Percentiles rank a stretch among this genome's conserved stretches.
Conservation (phyloP, 2,113 vertebrate genomes). For the Phalacrocorax aristotelis region DNA sequence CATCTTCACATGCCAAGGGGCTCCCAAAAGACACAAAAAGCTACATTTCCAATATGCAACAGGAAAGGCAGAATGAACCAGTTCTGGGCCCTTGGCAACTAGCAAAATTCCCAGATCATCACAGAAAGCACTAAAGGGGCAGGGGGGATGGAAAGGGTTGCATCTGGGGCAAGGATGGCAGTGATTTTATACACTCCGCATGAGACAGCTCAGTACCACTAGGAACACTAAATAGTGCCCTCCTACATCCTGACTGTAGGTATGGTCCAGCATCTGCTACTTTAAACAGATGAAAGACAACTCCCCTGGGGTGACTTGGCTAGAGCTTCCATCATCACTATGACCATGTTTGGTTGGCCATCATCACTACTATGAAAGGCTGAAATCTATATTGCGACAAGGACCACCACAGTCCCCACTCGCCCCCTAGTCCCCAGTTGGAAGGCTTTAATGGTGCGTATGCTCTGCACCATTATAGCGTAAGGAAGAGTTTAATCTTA, state of each 20-base stretch:
- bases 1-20: neutral
- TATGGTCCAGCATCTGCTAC: neutral
- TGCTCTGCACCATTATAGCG: rapidly evolving
- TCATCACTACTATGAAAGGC: neutral
- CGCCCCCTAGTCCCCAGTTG: neutral
- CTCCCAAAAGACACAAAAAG: neutral
- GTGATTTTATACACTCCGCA: neutral
- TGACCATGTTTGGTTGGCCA: neutral
- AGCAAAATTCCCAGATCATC: neutral
- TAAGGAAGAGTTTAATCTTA: neutral
- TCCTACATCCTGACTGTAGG: neutral
- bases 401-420: neutral
- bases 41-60: neutral
- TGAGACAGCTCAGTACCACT: neutral
- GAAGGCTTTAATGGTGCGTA: neutral
- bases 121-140: neutral
- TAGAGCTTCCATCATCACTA: neutral
- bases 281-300: neutral
- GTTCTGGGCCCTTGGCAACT: neutral
- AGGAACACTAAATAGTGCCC: neutral
- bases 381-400: neutral
- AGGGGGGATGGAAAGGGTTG: no score
- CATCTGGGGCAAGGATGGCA: neutral
- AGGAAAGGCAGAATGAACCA: neutral
- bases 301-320: rapidly evolving